Evolutionary conservation across 2,797 vertebrate genomes (phyloP), one percentile per base, ranked within the genome.

Genomic region (Rachycentron canadum): DNA sequence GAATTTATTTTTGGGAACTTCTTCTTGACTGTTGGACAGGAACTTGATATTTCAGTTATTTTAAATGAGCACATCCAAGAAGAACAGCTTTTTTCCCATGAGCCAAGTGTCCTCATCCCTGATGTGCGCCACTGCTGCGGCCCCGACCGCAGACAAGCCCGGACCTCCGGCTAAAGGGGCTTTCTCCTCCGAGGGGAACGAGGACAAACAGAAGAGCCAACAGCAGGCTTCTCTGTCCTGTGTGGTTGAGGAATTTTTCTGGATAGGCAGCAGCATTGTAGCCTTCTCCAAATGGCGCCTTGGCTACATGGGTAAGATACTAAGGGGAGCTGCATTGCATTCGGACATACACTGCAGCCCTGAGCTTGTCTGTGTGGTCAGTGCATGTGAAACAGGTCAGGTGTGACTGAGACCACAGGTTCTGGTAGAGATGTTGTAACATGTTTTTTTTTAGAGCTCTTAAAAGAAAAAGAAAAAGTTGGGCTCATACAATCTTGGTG

Each of bases 181-280:
- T 50, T 83, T 93, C 76, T 67, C 63, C 64, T 19, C 81, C 5
- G 73, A 80, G 2, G 58, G 55, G 6, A 78, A 66, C 10, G 43
- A 76, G 68, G 78, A 65, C 49, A 74, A 73, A 49, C 40, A 30
- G 19, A 82, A 81, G 61, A 85, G 86, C 61, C 88, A 62, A 34
- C 89, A 93, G 45, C 93, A 92, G 75, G 87, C 92, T 52, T 89
- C 93, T 0, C 85, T 94, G 64, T 93, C 94, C 40, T 75, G 81
- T 1, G 82, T 96, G 83, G 92, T 95, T 0, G 95, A 97, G 69
- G 96, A 95, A 7, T 94, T 96, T 81, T 96, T 98, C 90, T 96
- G 96, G 96, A 95, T 96, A 16, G 95, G 95, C 21, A 95, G 91
- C 69, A 96, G 94, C 26, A 92, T 96, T 16, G 88, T 95, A 2